These are phyloP conservation scores for Remorina albescens DNA, from an alignment of 2,797 vertebrate species.

Conservation along the genomic window DNA sequence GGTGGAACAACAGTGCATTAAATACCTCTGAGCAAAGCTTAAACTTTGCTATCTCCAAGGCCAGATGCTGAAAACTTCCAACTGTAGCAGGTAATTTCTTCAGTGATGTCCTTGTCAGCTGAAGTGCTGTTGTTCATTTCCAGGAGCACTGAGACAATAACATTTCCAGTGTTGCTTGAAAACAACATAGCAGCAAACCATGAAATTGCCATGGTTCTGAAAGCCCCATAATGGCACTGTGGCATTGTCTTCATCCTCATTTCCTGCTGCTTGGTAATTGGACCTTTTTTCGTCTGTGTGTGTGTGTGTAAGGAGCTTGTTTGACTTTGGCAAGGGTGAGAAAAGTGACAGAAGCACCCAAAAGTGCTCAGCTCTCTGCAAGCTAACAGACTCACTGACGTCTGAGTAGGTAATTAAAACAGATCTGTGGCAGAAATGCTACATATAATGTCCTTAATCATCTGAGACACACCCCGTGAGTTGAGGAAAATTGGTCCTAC, in stretches of 20 bases:
- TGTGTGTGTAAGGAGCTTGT: neutral
- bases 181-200: slow-evolving; percentile 12
- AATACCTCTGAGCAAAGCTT: neutral
- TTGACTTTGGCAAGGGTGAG: neutral
- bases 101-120: neutral
- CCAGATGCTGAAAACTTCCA: slow-evolving; percentile 22
- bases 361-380: neutral
- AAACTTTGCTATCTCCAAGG: neutral
- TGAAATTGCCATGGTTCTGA: neutral
- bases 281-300: too few relatives aligned
- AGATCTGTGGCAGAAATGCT: neutral
- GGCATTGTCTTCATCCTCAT: neutral
- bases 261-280: neutral
- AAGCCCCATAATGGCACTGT: neutral
- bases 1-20: neutral
- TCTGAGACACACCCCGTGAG: neutral
- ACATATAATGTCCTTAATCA: neutral
- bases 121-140: slow-evolving; percentile 2
- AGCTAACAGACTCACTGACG: neutral
- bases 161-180: slow-evolving; percentile 21
- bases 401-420: neutral
- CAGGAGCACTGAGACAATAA: neutral
- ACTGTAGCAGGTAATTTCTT: slow-evolving; percentile 19
- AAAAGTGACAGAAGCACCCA: neutral
- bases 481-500: neutral